These are phyloP conservation scores for Mallotus villosus DNA, from an alignment of 2,797 vertebrate species.

Conservation along the genomic window DNA sequence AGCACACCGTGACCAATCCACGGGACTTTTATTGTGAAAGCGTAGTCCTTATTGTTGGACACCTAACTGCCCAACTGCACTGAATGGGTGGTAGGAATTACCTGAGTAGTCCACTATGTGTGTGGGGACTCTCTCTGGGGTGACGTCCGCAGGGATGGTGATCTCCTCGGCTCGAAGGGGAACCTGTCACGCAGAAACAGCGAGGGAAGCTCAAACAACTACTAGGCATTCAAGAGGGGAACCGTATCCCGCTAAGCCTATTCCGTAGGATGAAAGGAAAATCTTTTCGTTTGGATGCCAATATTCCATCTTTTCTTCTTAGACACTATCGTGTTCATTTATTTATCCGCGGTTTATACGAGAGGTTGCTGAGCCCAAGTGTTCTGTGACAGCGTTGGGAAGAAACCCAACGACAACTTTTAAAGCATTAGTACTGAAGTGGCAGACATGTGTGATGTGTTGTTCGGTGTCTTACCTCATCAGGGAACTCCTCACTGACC, in stretches of 20 bases:
- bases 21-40: too few species aligned
- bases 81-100: conserved; percentile 50
- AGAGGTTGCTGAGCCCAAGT: too few species aligned
- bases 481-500: conserved; percentile 98
- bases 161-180: conserved; percentile 95
- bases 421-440: neutral
- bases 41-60: neutral
- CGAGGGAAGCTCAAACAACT: neutral
- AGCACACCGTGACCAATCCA: neutral
- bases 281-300: too few species aligned
- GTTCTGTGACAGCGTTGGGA: too few species aligned
- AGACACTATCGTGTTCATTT: too few species aligned
- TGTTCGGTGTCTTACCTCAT: conserved; percentile 80
- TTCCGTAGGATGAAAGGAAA: too few species aligned
- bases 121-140: conserved; percentile 95
- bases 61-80: too few species aligned
- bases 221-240: neutral
- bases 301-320: too few species aligned
- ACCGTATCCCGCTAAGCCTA: neutral
- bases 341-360: too few species aligned
- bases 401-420: too few species aligned
- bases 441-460: neutral
- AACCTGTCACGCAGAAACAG: conserved; percentile 74
- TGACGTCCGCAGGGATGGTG: conserved; percentile 97
- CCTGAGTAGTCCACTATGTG: conserved; percentile 98